Evolutionary conservation across 2,888 invertebrate genomes (phyloP), one percentile per base, ranked within the genome.

Genomic region (Heliconius ismenius): DNA sequence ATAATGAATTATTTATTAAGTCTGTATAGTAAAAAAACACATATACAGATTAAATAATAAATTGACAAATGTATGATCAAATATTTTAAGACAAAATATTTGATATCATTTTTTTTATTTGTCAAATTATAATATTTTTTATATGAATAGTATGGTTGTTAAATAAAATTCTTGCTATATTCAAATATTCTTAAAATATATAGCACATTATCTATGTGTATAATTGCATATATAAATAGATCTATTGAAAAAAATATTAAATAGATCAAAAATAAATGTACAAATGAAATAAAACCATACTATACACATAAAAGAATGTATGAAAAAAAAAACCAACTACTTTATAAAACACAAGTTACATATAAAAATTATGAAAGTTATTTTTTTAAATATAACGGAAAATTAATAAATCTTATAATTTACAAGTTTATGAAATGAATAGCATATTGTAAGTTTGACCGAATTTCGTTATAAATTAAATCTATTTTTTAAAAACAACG

Each of bases 381-480:
- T 28, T 69, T 68, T 69, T 28, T 28, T 6, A 54, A 54, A 69
- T 69, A 4, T 69, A 69, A 69, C 54, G 26, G 24, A 43, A 18
- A 69, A 43, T 43, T 28, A n/a, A 43, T 15, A 28, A 54, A 54
- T 54, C 21, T 54, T 32, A 32, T n/a, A 70, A 6, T 15, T 49
- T 49, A 67, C 43, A 70, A 70, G 15, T n/a, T 21, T 32, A 24
- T 58, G 70, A 70, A 58, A 36, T 58, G 32, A 70, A 70, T 58
- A 70, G 70, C 67, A 67, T 7, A 67, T 49, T 49, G 18, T 49
- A 49, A 49, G 18, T 21, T 49, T 49, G 7, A 49, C 21, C 49
- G 21, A 49, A 7, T 21, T 21, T 21, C 21, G 49, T 49, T 49
- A 21, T 49, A 18, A 49, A 21, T 49, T 21, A 2, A 49, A 49